These are phyloP conservation scores for Caenorhabditis drosophilae DNA, from an alignment of 2,888 invertebrate species.

Conservation along the genomic window DNA sequence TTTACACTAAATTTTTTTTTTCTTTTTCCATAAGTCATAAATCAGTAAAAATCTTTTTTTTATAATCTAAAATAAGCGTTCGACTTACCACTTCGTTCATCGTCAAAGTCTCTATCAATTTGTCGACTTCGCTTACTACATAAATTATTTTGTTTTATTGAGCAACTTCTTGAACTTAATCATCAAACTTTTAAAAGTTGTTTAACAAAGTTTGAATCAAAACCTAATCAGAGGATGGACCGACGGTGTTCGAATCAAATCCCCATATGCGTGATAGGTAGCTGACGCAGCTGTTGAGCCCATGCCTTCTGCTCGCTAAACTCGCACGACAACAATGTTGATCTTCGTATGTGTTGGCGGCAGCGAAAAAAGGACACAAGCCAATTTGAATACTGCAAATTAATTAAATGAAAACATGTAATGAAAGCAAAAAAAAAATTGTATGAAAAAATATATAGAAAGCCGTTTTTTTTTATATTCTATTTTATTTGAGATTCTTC, in stretches of 20 bases:
- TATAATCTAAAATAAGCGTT: background rate
- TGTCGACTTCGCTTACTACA: slow-evolving; percentile 35
- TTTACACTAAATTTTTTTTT: too few relatives aligned
- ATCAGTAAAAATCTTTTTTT: background rate
- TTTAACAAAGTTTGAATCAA: background rate
- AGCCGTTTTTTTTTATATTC: too few relatives aligned
- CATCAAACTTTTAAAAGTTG: slow-evolving; percentile 3
- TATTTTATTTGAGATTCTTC: too few relatives aligned
- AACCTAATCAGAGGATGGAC: slow-evolving; percentile 56
- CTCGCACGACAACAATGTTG: too few relatives aligned
- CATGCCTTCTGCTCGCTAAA: too few relatives aligned
- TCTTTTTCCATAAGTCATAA: background rate
- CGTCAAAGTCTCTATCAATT: slow-evolving; percentile 39
- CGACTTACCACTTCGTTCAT: slow-evolving; percentile 33
- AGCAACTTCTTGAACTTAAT: slow-evolving; percentile 31
- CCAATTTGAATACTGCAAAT: slow-evolving; percentile 37
- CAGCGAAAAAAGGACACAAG: slow-evolving; percentile 18
- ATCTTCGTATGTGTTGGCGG: slow-evolving; percentile 15
- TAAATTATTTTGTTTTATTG: slow-evolving; percentile 42
- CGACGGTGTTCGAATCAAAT: slow-evolving; percentile 60
- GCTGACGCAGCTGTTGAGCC: slow-evolving; percentile 59
- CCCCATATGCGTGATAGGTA: slow-evolving; percentile 58
- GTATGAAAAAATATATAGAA: too few relatives aligned
- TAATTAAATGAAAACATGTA: background rate
- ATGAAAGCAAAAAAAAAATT: too few relatives aligned